Base-by-base conservation (phyloP, 2,113 vertebrate genomes). In the Xenus cinereus region DNA sequence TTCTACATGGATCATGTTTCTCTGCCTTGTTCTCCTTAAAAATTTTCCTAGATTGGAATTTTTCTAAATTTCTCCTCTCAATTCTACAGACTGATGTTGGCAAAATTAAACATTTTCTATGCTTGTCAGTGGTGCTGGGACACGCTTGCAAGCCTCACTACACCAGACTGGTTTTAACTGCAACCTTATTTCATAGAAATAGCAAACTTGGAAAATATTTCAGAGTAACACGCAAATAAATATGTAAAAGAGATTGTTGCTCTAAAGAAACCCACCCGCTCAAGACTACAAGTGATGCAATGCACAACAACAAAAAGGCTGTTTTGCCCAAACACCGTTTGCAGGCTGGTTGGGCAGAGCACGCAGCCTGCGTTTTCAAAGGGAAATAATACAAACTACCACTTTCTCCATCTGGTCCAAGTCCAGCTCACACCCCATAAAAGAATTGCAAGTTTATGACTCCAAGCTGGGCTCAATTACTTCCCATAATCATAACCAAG, bases 401-500 rank as follows among this genome's bases (percentile, higher is more conserved):
- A 87, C 84, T 93, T 96, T 96, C 91, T 91, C 89, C 84, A 57
- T 85, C 94, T 96, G 95, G 43, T 94, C 77, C 77, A 72, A 95
- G 84, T 68, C 93, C 93, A 96, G 84, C 93, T 96, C 93, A 93
- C 96, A 97, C 81, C 71, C 87, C 81, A 91, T 96, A 96, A 97
- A 96, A 96, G 81, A 94, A 85, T 1, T 95, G 84, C 78, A 89
- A 96, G 84, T 96, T 97, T 96, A 96, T 93, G 74, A 91, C 74
- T 89, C 81, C 91, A 96, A 93, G 89, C 91, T 96, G 96, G 84
- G 87, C 77, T 96, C 91, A 94, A 94, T 97, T 95, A 96, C 77
- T 93, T 83, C 45, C 48, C 74, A 83, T 96, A 97, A 97, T 91
- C 93, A 95, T 87, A 96, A 95, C 95, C 96, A 89, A 97, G 94